Base-by-base conservation (phyloP, 2,888 invertebrate genomes). In the Coenonympha arcania region DNA sequence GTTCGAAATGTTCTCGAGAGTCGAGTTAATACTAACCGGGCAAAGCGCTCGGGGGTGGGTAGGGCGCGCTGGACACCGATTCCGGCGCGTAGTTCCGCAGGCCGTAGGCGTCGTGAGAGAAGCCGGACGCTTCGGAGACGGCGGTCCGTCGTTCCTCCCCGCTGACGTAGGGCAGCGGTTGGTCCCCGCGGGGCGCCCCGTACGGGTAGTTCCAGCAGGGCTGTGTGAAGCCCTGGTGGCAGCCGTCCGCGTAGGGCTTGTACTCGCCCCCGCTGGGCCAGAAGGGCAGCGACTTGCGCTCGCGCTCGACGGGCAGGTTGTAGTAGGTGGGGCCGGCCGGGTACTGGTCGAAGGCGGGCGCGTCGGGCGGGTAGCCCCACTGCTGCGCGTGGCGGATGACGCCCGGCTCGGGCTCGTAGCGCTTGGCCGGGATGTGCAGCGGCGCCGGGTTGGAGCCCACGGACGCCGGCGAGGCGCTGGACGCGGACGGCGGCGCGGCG, bases 351-450 rank as follows among this genome's bases (percentile, higher is more conserved):
- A 89, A 90, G 57, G 88, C 87, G 24, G 91, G 87, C 40, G 89
- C 90, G 69, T 90, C 89, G 0, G 92, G 91, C 22, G 91, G 91
- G 76, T 92, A 93, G 66, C 90, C 91, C 93, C 93, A 93, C 62
- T 88, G 90, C 62, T 91, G 91, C 64, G 92, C 90, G 83, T 93
- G 93, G 61, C 93, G 87, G 68, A 93, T 93, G 68, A 93, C 93
- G 37, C 93, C 91, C 44, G 90, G 89, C 68, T 89, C 89, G 52
- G 88, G 88, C 59, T 88, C 87, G 72, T 87, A 92, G 63, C 95
- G 89, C 83, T 95, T 95, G 69, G 95, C 95, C 61, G 95, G 95
- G 83, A 95, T 95, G 88, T 95, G 95, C 58, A 95, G 88, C 57
- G 93, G 94, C 54, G 91, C 90, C 53, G 92, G 89, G 80, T 91